Evolutionary conservation across 2,888 invertebrate genomes (phyloP), one percentile per base, ranked within the genome.

Genomic region (Blomia tropicalis): DNA sequence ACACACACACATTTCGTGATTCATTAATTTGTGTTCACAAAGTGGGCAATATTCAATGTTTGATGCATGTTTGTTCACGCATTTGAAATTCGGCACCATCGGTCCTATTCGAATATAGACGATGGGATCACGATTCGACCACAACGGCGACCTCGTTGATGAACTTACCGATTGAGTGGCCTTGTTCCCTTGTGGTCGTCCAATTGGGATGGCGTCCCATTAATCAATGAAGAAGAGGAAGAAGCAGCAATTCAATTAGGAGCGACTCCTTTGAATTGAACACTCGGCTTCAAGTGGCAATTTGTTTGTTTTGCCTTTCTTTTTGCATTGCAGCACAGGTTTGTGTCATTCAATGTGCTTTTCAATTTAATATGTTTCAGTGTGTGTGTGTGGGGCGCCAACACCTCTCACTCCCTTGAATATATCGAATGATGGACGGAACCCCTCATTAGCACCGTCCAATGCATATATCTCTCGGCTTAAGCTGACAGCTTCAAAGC

Each of bases 401-500:
- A 47, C 51, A 47, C 51, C 51, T 47, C 51, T 7, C n/a, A n/a
- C n/a, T n/a, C n/a, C n/a, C n/a, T n/a, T n/a, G n/a, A n/a, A n/a
- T n/a, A n/a, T n/a, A n/a, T n/a, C n/a, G n/a, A n/a, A 11, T 47
- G 51, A 47, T 47, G 7, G 51, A 47, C 51, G 51, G 51, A 47
- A 47, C 51, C 51, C 51, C 51, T 47, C 51, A 47, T 47, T 47
- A 47, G 51, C 51, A 19, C 51, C 51, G 51, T n/a, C 51, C 51
- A 47, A 27, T 47, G 51, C 51, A 47, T 47, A 47, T 47, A 47
- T 47, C 51, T 47, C 51, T 47, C 51, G 7, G 27, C n/a, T 47
- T 47, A n/a, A 7, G n/a, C 51, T 25, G 51, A 47, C 51, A 47
- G 51, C 51, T 27, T 14, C n/a, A n/a, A n/a, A n/a, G n/a, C n/a